Percentiles rank a stretch among this genome's conserved stretches.
These are phyloP conservation scores for Semotilus atromaculatus DNA, from an alignment of 2,797 vertebrate genomes.

Conservation along the genomic window DNA sequence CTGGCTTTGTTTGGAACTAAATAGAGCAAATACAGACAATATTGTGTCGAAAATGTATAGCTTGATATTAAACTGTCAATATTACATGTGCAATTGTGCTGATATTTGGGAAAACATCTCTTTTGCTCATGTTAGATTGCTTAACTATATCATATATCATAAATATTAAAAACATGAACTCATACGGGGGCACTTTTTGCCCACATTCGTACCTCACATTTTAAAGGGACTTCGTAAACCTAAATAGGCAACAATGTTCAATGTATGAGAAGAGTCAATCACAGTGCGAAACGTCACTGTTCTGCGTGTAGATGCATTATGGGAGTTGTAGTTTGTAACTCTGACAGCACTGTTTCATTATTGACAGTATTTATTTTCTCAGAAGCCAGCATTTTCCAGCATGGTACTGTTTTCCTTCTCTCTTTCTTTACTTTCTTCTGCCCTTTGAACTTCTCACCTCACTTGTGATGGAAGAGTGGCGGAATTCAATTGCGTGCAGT, in stretches of 20 bases:
- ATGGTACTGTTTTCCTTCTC: background rate
- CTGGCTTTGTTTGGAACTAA: background rate
- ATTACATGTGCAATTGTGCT: background rate
- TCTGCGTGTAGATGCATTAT: background rate
- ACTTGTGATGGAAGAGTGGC: constrained; percentile 16
- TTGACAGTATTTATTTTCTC: background rate
- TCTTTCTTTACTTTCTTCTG: constrained; percentile 58
- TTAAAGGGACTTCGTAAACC: background rate
- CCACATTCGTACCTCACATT: background rate
- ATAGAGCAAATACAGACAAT: too few relatives aligned
- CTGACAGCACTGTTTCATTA: too few relatives aligned
- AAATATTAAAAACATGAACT: background rate
- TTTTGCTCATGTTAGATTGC: background rate
- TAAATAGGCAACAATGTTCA: background rate
- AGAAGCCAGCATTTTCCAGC: background rate
- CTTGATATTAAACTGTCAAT: background rate
- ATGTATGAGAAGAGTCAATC: background rate
- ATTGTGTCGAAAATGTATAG: background rate
- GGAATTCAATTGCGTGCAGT: constrained; percentile 17
- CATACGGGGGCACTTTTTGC: too few relatives aligned
- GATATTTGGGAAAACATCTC: background rate
- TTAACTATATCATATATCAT: background rate
- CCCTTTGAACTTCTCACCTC: constrained; percentile 38
- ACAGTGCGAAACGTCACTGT: background rate
- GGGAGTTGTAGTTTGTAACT: background rate